Percentiles rank a stretch among this genome's conserved stretches.
These are phyloP conservation scores for Carassius auratus DNA, from an alignment of 2,113 vertebrate genomes.

Conservation along the genomic window DNA sequence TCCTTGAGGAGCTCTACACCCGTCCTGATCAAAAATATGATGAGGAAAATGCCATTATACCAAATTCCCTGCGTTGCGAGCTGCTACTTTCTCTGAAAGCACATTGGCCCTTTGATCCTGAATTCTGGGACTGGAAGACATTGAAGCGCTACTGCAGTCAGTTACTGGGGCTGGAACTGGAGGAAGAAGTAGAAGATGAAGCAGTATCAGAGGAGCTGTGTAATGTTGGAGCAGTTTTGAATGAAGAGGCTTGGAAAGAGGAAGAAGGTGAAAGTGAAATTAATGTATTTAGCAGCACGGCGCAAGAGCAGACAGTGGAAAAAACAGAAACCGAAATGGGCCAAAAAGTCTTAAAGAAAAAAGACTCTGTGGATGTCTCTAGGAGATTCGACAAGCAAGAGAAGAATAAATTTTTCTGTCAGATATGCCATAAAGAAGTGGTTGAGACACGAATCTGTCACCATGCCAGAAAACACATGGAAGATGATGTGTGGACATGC, in stretches of 20 bases:
- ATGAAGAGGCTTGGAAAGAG: constrained; percentile 57
- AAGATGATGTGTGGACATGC: constrained; percentile 85
- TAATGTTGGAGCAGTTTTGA: constrained; percentile 9
- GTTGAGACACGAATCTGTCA: constrained; percentile 86
- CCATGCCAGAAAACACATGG: constrained; percentile 92
- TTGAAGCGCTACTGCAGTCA: constrained; percentile 89
- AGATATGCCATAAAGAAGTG: constrained; percentile 88
- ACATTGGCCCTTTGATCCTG: constrained; percentile 96
- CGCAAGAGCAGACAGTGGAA: constrained; percentile 37
- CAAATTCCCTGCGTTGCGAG: constrained; percentile 95
- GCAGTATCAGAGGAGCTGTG: constrained; percentile 54
- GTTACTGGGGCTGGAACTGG: constrained; percentile 83
- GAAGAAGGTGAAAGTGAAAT: constrained; percentile 75
- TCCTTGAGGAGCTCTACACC: constrained; percentile 87
- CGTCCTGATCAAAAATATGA: constrained; percentile 95
- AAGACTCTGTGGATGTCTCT: constrained; percentile 77
- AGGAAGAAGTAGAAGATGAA: constrained; percentile 82
- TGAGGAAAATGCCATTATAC: constrained; percentile 88
- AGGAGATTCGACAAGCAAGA: constrained; percentile 83
- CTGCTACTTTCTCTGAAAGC: constrained; percentile 92
- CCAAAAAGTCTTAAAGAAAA: neutral
- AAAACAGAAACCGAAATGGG: constrained; percentile 38
- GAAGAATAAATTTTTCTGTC: constrained; percentile 88
- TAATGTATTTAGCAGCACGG: constrained; percentile 41
- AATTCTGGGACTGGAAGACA: constrained; percentile 99